Evolutionary conservation across 1,140 invertebrate genomes (phyloP), one percentile per base, ranked within the genome.

Genomic region (Nasonia vitripennis): DNA sequence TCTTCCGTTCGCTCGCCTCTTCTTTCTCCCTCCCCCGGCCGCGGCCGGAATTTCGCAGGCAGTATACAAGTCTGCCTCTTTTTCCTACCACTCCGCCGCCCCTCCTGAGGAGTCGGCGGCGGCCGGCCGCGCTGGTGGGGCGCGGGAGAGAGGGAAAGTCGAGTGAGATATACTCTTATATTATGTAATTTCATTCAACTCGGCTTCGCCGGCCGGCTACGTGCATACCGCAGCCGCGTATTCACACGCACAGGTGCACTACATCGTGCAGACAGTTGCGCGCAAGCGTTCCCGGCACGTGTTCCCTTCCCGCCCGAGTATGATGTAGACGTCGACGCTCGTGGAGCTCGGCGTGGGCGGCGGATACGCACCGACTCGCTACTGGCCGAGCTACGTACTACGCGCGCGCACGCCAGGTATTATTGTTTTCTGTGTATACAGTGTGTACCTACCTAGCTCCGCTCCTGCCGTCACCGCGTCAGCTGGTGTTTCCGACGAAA

Each of bases 171-270:
- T 20, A 71, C 78, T 80, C 87, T 87, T 84, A 86, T 88, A 78
- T 87, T 87, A 90, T 87, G 88, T 88, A 90, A 90, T 88, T 89
- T 89, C 88, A 88, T 88, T 88, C 87, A 88, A 87, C 86, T 80
- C 78, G 84, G 84, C 87, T 23, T 17, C 87, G 83, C 87, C 55
- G 45, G 68, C 68, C 68, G 68, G 68, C 68, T 37, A 9, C 68
- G 23, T 11, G 12, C 55, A n/a, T 14, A 17, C 3, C 55, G 31
- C 17, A 45, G 5, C 41, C 10, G 7, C 41, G 5, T 41, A 45
- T 45, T 6, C 41, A 45, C 41, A 10, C 41, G 41, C 10, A 45
- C 74, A n/a, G 48, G 68, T 20, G 62, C 37, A 23, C 11, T 45
- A 14, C 3, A 12, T 23, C 27, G 27, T 27, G 27, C 27, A 27